Base-by-base conservation (phyloP, 2,888 invertebrate species). In the Gnatocerus cornutus region DNA sequence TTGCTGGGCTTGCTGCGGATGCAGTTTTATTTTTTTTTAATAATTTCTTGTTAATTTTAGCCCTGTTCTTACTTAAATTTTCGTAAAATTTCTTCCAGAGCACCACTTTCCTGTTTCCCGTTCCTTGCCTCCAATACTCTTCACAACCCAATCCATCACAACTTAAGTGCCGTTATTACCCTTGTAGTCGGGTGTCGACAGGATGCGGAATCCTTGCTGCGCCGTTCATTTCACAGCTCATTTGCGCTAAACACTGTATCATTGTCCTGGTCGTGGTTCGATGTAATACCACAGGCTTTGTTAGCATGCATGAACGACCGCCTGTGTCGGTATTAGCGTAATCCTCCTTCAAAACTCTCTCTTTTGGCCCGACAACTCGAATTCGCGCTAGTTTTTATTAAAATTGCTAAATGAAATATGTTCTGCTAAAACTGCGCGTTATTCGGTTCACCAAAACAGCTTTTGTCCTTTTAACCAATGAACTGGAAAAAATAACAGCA, bases 221-320 rank as follows among this genome's bases (percentile, higher is more conserved):
- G 55, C 55, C 68, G 46, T 69, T 48, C 59, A 69, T 69, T 65
- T 69, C 50, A 65, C 53, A 46, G 65, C 59, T 69, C 59, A 69
- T 69, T 69, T 69, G 45, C 59, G 58, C 37, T 58, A 63, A 67
- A 67, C 67, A 67, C 52, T 67, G 67, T 61, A 67, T 67, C 67
- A 67, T 67, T 67, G 67, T 67, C 61, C 59, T 53, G 61, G 41
- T 9, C 12, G 55, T 16, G 64, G 58, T 41, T 61, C 29, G 67
- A 33, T 46, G 52, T 50, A 58, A 66, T 58, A 58, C 66, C 58
- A 14, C 16, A 59, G 67, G 67, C 67, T 67, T 67, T 67, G 67
- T 67, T 67, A 53, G 63, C 63, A 68, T 68, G 55, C 68, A 68
- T 63, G 63, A 68, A 48, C 59, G 61, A 50, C 37, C 62, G 61